phyloP scores from a whole-genome alignment of 2,888 invertebrate genomes.

The Cantharis lateralis region DNA sequence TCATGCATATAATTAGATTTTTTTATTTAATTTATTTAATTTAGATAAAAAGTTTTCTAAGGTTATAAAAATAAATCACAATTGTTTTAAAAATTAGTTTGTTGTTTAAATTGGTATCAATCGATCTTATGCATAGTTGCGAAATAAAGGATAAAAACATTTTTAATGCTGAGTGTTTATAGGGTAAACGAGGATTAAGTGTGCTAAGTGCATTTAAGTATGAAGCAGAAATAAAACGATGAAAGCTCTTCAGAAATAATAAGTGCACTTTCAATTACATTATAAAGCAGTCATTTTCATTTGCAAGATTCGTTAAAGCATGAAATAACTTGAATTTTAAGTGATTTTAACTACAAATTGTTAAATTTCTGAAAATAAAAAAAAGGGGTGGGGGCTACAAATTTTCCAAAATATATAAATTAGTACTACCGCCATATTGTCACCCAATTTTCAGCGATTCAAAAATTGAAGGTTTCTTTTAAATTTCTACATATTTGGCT shows the following conservation, averaged over 20 bases:
- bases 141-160: background rate
- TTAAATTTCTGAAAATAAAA: background rate
- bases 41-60: constrained; percentile 8
- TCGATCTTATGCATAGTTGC: background rate
- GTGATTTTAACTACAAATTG: background rate
- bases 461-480: too few species aligned
- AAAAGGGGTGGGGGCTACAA: background rate
- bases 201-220: background rate
- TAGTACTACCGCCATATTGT: too few species aligned
- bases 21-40: constrained; percentile 13
- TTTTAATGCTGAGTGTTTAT: background rate
- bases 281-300: background rate
- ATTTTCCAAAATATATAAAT: background rate
- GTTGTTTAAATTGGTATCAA: background rate
- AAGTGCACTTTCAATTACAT: background rate
- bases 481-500: too few species aligned
- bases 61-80: constrained; percentile 19
- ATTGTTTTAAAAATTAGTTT: constrained; percentile 3
- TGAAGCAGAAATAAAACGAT: background rate
- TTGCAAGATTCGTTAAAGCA: background rate
- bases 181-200: background rate
- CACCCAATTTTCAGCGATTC: too few species aligned
- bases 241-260: background rate
- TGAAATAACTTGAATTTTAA: background rate
- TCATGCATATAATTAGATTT: constrained; percentile 20